phyloP scores from a whole-genome alignment of 1,140 invertebrate genomes.

The Conus ventricosus region DNA sequence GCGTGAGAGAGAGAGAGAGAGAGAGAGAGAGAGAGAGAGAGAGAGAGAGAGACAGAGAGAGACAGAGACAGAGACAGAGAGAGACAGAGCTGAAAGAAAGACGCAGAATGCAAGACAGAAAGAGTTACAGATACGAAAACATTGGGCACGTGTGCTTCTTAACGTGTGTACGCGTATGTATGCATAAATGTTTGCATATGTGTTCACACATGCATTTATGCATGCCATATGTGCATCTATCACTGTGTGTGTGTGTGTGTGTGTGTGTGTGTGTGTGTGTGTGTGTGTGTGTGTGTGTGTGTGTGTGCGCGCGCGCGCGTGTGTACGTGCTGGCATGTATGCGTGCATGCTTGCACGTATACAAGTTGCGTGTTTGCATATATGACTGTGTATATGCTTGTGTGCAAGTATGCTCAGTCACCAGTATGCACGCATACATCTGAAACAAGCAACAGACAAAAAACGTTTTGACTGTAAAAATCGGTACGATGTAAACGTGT shows the following conservation, averaged over 20 bases:
- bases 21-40: not conserved
- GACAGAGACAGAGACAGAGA: not conserved
- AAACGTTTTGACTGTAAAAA: no score
- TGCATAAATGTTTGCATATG: not conserved
- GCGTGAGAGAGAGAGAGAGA: not conserved
- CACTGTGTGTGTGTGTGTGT: conserved; percentile 12
- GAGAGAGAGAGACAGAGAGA: conserved; percentile 5
- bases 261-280: conserved; percentile 22
- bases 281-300: conserved; percentile 22
- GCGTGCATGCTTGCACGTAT: not conserved
- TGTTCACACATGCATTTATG: not conserved
- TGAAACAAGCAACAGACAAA: no score
- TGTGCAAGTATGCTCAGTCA: not conserved
- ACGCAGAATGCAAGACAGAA: not conserved
- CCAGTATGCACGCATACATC: no score
- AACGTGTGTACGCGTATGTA: not conserved
- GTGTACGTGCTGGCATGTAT: not conserved
- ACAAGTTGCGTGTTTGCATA: not conserved
- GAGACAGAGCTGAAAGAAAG: not conserved
- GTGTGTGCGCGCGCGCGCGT: not conserved
- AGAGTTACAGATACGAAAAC: not conserved
- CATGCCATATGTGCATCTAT: not conserved
- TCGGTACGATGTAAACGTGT: no score
- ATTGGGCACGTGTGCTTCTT: not conserved
- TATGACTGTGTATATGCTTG: not conserved